phyloP scores from a whole-genome alignment of 2,888 invertebrate genomes.

The Crepidodera aurea region DNA sequence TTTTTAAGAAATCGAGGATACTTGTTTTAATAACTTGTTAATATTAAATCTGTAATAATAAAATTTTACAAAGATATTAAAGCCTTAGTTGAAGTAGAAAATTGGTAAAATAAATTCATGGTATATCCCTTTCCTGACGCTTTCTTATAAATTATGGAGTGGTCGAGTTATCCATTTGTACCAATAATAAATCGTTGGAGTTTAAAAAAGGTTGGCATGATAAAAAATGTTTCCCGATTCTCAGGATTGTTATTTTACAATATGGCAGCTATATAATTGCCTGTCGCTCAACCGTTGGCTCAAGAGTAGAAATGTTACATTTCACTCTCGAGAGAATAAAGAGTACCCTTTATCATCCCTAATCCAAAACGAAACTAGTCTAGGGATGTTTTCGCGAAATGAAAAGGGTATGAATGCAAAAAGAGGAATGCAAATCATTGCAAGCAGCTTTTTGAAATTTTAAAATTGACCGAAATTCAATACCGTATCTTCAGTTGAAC shows the following conservation, averaged over 20 bases:
- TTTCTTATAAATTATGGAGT: no score
- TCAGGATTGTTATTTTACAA: conserved; percentile 17
- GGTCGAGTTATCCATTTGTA: no score
- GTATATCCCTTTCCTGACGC: no score
- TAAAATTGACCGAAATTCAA: no score
- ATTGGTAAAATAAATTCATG: no score
- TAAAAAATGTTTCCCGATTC: conserved; percentile 7
- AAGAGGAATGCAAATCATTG: background rate
- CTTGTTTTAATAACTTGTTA: no score
- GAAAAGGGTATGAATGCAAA: background rate
- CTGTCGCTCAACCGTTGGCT: conserved; percentile 18
- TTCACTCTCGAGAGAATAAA: conserved; percentile 3
- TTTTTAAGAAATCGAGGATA: no score
- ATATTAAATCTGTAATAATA: no score
- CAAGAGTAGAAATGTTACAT: background rate
- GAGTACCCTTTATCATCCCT: conserved; percentile 21
- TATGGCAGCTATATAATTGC: conserved; percentile 26
- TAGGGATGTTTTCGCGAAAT: background rate
- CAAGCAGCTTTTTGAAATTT: no score
- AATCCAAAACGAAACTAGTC: conserved; percentile 11
- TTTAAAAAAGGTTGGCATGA: background rate
- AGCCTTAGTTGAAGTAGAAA: no score
- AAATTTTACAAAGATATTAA: no score
- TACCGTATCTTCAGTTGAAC: no score
- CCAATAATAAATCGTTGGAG: conserved; percentile 3